Conservation (phyloP, 2,113 vertebrate species). For the Oenanthe oenanthe region DNA sequence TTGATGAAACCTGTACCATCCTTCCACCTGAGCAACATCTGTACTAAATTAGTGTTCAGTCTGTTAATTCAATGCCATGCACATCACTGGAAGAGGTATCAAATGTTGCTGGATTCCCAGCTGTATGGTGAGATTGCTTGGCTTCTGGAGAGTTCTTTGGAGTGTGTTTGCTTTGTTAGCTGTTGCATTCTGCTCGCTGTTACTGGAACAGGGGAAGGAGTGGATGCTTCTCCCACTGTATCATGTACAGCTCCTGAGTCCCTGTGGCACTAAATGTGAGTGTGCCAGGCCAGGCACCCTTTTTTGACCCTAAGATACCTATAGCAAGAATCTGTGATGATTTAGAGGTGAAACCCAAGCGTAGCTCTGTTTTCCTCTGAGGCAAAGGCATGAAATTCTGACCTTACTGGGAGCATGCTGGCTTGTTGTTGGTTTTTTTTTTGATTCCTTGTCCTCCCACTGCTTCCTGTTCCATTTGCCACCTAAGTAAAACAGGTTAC, state of each 20-base stretch:
- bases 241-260: neutral
- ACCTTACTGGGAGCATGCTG: neutral
- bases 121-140: neutral
- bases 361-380: neutral
- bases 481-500: constrained; percentile 24
- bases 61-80: neutral
- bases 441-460: neutral
- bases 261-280: accelerated
- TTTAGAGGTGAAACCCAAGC: neutral
- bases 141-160: neutral
- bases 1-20: neutral
- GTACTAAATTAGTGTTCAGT: neutral
- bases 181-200: neutral
- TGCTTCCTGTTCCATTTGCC: neutral
- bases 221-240: neutral
- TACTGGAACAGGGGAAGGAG: neutral
- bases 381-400: neutral
- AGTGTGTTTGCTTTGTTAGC: neutral
- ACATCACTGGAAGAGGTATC: neutral
- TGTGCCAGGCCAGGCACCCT: neutral
- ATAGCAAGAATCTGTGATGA: neutral
- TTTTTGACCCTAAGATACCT: neutral
- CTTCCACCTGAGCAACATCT: constrained; percentile 24
- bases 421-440: neutral
- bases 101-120: neutral